Percentiles rank a stretch among this genome's conserved stretches.
Conservation (phyloP, 1,140 invertebrate genomes). For the Ectropis grisescens region DNA sequence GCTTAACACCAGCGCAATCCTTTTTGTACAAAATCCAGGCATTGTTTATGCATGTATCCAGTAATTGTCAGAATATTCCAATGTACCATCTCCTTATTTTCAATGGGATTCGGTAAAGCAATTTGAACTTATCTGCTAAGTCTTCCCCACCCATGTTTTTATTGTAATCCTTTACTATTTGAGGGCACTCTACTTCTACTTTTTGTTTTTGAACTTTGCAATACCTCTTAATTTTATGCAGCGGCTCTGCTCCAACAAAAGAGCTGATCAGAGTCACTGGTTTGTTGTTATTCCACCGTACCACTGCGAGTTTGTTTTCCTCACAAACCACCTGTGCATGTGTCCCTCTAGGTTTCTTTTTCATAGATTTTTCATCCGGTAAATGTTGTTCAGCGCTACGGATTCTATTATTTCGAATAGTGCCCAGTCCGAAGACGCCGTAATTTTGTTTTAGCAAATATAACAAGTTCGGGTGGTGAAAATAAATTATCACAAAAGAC, state of each 20-base stretch:
- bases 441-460: too few species aligned
- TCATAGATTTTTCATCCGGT: conserved; percentile 31
- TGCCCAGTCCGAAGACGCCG: too few species aligned
- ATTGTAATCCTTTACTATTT: too few species aligned
- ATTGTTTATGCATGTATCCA: conserved; percentile 2
- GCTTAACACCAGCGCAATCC: not conserved
- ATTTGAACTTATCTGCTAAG: conserved; percentile 27
- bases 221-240: conserved; percentile 23
- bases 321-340: conserved; percentile 12
- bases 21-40: conserved; percentile 1
- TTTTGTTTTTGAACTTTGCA: conserved; percentile 17
- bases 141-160: conserved; percentile 37
- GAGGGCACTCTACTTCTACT: conserved; percentile 39
- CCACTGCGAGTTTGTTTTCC: conserved; percentile 31
- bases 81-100: conserved; percentile 4
- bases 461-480: too few species aligned
- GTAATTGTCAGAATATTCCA: not conserved
- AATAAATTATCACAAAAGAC: too few species aligned
- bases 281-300: conserved; percentile 63
- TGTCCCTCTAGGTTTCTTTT: conserved; percentile 26
- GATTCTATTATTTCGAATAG: conserved; percentile 11
- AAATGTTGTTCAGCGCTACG: conserved; percentile 21
- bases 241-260: conserved; percentile 34
- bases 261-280: conserved; percentile 43
- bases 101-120: conserved; percentile 10